Evolutionary conservation across 2,888 invertebrate species (phyloP).

Genomic region (Alloplasta piceator): DNA sequence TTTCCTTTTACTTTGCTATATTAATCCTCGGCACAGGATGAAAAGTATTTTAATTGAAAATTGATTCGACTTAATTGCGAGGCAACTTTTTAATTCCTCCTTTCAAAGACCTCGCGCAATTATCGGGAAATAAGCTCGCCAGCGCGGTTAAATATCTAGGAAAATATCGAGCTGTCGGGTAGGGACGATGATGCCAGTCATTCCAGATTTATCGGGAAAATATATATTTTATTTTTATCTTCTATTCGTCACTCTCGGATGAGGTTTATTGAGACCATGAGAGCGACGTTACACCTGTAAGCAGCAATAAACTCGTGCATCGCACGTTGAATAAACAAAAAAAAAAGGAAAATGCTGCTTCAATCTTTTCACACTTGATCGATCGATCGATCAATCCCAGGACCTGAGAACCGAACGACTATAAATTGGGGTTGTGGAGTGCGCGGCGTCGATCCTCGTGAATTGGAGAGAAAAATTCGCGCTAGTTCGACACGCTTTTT

Average conservation of each 20-base stretch:
- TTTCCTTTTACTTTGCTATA: neutral
- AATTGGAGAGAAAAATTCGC: slow-evolving; percentile 28
- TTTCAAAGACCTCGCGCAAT: neutral
- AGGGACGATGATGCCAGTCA: slow-evolving; percentile 40
- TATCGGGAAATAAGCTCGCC: slow-evolving; percentile 21
- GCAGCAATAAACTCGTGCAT: too few relatives aligned
- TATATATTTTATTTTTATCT: slow-evolving; percentile 2
- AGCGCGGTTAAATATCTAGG: neutral
- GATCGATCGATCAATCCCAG: neutral
- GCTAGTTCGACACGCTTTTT: slow-evolving; percentile 22
- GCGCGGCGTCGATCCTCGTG: slow-evolving; percentile 10
- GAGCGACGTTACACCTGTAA: slow-evolving; percentile 26
- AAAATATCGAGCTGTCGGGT: neutral
- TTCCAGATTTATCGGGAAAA: slow-evolving; percentile 54
- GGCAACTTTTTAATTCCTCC: too few relatives aligned
- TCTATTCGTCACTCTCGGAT: slow-evolving; percentile 12
- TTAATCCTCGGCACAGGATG: neutral
- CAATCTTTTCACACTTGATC: slow-evolving; percentile 1
- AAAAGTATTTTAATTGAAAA: neutral
- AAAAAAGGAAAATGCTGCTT: neutral
- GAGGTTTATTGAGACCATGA: slow-evolving; percentile 55
- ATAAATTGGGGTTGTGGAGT: too few relatives aligned
- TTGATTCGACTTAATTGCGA: too few relatives aligned
- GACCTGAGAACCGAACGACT: too few relatives aligned
- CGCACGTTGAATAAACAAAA: neutral